A percentile compares a stretch with the other conserved stretches of the same genome.
Evolutionary conservation across 2,113 vertebrate genomes (phyloP).

Genomic region (Atherinomorus stipes): DNA sequence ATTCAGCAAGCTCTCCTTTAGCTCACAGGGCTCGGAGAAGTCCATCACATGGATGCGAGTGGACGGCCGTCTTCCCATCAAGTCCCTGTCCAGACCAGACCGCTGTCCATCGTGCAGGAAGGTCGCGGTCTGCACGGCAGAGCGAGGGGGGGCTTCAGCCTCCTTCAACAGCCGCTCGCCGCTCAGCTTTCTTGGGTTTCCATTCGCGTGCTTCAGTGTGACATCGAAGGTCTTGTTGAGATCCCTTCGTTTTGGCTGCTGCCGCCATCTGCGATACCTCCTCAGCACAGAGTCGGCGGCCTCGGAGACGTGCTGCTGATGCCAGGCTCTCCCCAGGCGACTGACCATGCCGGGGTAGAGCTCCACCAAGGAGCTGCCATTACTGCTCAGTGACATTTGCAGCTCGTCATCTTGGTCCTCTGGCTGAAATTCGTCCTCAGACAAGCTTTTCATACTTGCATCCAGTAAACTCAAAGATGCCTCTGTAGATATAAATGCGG

Average conservation of each 20-base stretch:
- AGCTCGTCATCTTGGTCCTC: conserved; percentile 75
- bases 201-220: background rate
- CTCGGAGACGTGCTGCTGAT: conserved; percentile 49
- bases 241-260: conserved; percentile 30
- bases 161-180: background rate
- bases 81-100: conserved; percentile 26
- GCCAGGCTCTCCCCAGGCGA: conserved; percentile 64
- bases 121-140: background rate
- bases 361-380: conserved; percentile 64
- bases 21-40: conserved; percentile 29
- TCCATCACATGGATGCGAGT: conserved; percentile 51
- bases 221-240: conserved; percentile 24
- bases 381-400: conserved; percentile 71
- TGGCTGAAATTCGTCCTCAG: conserved; percentile 29
- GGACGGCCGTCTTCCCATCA: background rate
- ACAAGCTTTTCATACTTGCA: conserved; percentile 26
- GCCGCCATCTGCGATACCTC: conserved; percentile 72
- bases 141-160: background rate
- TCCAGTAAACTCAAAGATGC: conserved; percentile 21
- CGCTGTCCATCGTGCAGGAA: background rate
- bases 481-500: conserved; percentile 29
- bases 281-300: conserved; percentile 66
- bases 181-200: background rate
- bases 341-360: conserved; percentile 79
- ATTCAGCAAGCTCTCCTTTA: background rate